phyloP scores from a whole-genome alignment of 2,797 vertebrate genomes.

The Dendrocincla fuliginosa region DNA sequence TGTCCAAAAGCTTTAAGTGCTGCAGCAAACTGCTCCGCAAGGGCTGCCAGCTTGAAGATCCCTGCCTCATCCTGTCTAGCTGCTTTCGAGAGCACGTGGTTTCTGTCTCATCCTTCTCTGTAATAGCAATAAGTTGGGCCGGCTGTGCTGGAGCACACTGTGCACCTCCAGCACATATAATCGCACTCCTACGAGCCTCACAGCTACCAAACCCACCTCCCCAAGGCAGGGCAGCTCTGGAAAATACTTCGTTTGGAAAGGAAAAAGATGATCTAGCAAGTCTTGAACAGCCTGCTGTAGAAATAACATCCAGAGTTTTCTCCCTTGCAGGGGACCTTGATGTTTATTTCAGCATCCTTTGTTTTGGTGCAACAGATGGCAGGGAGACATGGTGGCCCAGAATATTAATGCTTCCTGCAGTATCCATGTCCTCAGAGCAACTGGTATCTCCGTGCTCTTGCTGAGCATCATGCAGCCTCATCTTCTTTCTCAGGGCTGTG shows the following conservation, averaged over 20 bases:
- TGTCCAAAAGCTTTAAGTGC: not conserved
- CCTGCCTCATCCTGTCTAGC: not conserved
- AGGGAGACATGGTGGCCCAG: not conserved
- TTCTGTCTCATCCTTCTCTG: not conserved
- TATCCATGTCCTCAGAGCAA: not conserved
- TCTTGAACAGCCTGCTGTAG: not conserved
- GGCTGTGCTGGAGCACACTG: rapidly evolving
- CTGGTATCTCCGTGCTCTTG: not conserved
- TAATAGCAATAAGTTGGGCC: not conserved
- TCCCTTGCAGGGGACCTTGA: not conserved
- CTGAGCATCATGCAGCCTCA: not conserved
- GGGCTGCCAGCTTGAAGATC: not conserved
- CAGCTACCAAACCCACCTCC: not conserved
- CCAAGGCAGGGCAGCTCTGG: not conserved
- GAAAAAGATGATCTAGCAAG: not conserved
- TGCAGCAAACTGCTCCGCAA: not conserved
- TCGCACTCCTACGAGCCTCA: not conserved
- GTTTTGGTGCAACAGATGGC: constrained; percentile 16
- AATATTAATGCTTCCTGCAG: not conserved
- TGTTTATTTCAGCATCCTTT: not conserved
- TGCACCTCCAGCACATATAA: not conserved
- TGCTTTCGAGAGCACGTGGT: rapidly evolving
- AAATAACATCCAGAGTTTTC: not conserved
- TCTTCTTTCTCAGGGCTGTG: rapidly evolving
- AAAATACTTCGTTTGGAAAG: not conserved